Conservation (phyloP, 2,888 invertebrate species). For the Parnassius smintheus region DNA sequence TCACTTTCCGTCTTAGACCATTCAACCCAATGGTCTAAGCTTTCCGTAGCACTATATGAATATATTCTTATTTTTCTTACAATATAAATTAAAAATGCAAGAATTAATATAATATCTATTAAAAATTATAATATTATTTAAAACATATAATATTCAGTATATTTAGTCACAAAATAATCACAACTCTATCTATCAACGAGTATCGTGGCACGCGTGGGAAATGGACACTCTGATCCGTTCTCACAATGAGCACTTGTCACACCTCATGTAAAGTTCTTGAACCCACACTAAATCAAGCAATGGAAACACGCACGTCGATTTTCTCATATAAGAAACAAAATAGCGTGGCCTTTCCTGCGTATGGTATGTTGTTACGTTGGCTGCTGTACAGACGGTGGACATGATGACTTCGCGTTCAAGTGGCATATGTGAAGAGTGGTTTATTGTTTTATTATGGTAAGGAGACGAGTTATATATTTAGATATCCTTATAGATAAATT, state of each 20-base stretch:
- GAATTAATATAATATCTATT: too few relatives aligned
- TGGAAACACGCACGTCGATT: neutral
- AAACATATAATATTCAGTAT: neutral
- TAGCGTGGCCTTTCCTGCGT: neutral
- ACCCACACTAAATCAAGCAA: slow-evolving; percentile 1
- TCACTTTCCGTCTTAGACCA: too few relatives aligned
- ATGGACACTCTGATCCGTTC: slow-evolving; percentile 29
- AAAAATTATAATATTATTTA: too few relatives aligned
- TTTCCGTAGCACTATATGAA: too few relatives aligned
- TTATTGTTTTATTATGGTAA: slow-evolving; percentile 29
- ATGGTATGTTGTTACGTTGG: slow-evolving; percentile 16
- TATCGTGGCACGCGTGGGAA: slow-evolving; percentile 28
- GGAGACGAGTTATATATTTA: slow-evolving; percentile 22
- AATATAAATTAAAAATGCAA: too few relatives aligned
- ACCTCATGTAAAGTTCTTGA: slow-evolving; percentile 21
- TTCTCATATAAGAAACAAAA: slow-evolving; percentile 1
- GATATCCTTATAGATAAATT: slow-evolving; percentile 25
- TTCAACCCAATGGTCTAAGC: too few relatives aligned
- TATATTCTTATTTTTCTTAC: too few relatives aligned
- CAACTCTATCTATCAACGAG: slow-evolving; percentile 16
- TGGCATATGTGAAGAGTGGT: slow-evolving; percentile 29
- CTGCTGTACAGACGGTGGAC: slow-evolving; percentile 20
- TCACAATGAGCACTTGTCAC: slow-evolving; percentile 24
- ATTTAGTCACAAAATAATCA: neutral
- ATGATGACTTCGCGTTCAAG: slow-evolving; percentile 29